phyloP scores from a whole-genome alignment of 2,113 vertebrate genomes.

The Lutjanus erythropterus region DNA sequence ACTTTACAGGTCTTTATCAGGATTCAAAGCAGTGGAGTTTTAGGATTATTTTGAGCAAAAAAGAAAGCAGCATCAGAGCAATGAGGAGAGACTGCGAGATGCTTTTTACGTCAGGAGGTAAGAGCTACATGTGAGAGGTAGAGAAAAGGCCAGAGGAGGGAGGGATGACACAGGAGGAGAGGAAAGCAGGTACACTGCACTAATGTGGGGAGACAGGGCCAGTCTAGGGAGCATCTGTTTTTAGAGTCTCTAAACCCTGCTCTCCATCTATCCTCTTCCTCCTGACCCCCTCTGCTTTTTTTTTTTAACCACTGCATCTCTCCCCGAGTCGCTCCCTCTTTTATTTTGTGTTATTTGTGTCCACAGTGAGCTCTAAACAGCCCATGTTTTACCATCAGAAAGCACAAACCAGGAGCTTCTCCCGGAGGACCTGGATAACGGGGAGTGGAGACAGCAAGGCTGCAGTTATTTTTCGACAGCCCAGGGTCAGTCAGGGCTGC shows the following conservation, averaged over 20 bases:
- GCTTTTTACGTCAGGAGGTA: constrained; percentile 13
- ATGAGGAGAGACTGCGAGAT: not conserved
- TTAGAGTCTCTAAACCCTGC: constrained; percentile 57
- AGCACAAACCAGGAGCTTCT: constrained; percentile 43
- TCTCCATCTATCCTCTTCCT: constrained; percentile 30
- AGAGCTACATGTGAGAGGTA: constrained; percentile 25
- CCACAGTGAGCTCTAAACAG: constrained; percentile 34
- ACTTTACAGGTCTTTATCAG: too few relatives aligned
- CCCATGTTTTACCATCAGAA: constrained; percentile 30
- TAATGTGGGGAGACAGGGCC: constrained; percentile 73
- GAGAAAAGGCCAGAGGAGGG: constrained; percentile 21
- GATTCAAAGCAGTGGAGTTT: constrained; percentile 7
- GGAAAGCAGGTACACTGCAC: constrained; percentile 40
- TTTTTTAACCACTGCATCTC: constrained; percentile 1
- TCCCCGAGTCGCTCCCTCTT: constrained; percentile 7
- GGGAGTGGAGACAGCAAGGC: constrained; percentile 27
- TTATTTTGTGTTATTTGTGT: constrained; percentile 16
- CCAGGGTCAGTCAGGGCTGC: constrained; percentile 48
- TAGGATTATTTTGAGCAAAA: not conserved
- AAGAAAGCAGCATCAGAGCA: not conserved
- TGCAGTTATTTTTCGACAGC: constrained; percentile 40
- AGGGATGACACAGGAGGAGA: constrained; percentile 20
- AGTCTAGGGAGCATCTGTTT: constrained; percentile 76
- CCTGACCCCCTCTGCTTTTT: constrained; percentile 22
- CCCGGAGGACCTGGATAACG: constrained; percentile 35